Base-by-base conservation (phyloP, 1,140 invertebrate species). In the Trissolcus basalis region DNA sequence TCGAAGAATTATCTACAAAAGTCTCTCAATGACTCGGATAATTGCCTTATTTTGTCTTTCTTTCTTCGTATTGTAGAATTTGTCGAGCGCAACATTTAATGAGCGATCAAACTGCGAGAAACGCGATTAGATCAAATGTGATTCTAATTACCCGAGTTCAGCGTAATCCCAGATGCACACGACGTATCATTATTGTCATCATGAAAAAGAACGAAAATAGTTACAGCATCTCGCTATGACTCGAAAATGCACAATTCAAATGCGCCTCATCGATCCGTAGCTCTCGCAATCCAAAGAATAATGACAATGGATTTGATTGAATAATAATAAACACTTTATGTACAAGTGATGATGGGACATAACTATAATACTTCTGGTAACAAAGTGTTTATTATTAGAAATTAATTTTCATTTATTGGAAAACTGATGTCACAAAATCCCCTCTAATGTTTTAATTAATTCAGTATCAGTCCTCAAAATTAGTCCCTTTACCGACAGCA, bases 111-210 rank as follows among this genome's bases (percentile, higher is more conserved):
- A 69, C 72, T 69, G 64, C 77, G 68, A 75, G 72, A 79, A 75
- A 75, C 72, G 6, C 19, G 45, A 79, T 50, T 75, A 47, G 60
- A 65, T 75, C 61, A 65, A 74, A 71, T 69, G 73, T 64, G 44
- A 32, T 67, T 36, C 39, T 68, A 69, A 71, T 81, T 80, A 79
- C 74, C 78, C 79, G 78, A 80, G 76, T 65, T 77, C 53, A 78
- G 47, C 55, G 51, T 55, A 75, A 81, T 78, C 76, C 76, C 67
- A 81, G 78, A 81, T 82, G 78, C 81, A 51, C 72, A 82, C 72
- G 74, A 85, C 83, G 79, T 80, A 80, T 86, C 81, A 82, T 85
- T 87, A 87, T 87, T 86, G 86, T 87, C 85, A 85, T 82, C 76
- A 82, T 83, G 68, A 78, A 82, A 82, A 85, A 79, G 80, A 78